Evolutionary conservation across 1,140 invertebrate species (phyloP), one percentile per base, ranked within the genome.

Genomic region (Hyles vespertilio): DNA sequence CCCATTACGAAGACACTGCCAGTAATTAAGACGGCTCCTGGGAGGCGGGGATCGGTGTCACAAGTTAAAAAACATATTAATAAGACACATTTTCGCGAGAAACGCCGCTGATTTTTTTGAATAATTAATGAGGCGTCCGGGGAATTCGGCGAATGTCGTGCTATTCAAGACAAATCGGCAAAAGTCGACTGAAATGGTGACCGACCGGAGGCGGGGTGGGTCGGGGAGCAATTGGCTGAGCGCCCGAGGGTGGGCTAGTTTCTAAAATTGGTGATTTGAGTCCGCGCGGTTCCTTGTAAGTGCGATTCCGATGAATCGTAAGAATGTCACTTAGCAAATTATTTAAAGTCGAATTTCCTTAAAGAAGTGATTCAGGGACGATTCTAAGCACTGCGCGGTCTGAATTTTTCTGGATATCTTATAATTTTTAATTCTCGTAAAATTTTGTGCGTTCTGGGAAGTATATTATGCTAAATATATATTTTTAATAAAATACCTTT

Each of bases 1-100:
- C 76, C 66, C 70, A 51, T 69, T 77, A 59, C 56, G 58, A 74
- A 65, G 61, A 65, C 64, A 67, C 65, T 34, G 48, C 58, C 58
- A 46, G 70, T 73, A 80, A 79, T 77, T 79, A 80, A 80, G 69
- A 78, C 56, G 61, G 61, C 68, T 73, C 74, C 70, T 64, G 62
- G 67, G 61, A 72, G 63, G 51, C 58, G 67, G 43, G 36, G 59
- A 70, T 69, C 64, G 52, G 69, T 77, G 77, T 78, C 70, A 72
- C 68, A 70, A 68, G 66, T 65, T 63, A 67, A 65, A 71, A 67
- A 69, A 71, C 40, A 58, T 48, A 56, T 48, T 36, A 51, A 57
- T 55, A 72, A 71, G 61, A 66, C 59, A 72, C 55, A 56, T 54
- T 65, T 70, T 65, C 60, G 54, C 56, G 46, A 51, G 56, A 70